Percentiles rank a stretch among this genome's conserved stretches.
These are phyloP conservation scores for Scaptomyza graminum DNA, from an alignment of 1,140 invertebrate genomes.

Conservation along the genomic window DNA sequence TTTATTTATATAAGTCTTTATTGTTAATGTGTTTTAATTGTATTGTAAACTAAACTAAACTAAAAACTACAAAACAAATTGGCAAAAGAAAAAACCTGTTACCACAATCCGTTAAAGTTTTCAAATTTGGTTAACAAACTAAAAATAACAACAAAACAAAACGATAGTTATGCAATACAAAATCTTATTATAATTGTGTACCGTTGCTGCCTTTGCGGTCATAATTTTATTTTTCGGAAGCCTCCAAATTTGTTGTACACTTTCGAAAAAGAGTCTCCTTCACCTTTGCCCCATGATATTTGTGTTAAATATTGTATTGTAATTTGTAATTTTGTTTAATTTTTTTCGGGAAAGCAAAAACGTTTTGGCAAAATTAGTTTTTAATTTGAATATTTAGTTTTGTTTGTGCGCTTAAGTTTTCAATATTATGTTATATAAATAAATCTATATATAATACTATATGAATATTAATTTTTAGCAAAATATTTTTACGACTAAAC, in stretches of 20 bases:
- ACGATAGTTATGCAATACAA: slow-evolving; percentile 47
- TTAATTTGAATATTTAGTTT: slow-evolving; percentile 79
- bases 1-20: slow-evolving; percentile 77
- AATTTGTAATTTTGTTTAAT: slow-evolving; percentile 78
- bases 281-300: slow-evolving; percentile 27
- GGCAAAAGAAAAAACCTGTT: slow-evolving; percentile 61
- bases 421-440: slow-evolving; percentile 67
- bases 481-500: slow-evolving; percentile 73
- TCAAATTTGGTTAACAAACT: slow-evolving; percentile 19
- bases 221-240: slow-evolving; percentile 41
- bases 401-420: slow-evolving; percentile 80
- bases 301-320: slow-evolving; percentile 82
- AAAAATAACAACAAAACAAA: slow-evolving; percentile 18
- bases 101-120: slow-evolving; percentile 71
- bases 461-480: slow-evolving; percentile 80
- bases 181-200: slow-evolving; percentile 36
- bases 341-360: slow-evolving; percentile 82
- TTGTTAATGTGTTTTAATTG: slow-evolving; percentile 81
- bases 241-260: slow-evolving; percentile 30
- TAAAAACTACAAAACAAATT: slow-evolving; percentile 56
- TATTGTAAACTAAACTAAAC: no score
- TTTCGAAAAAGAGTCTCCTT: slow-evolving; percentile 9
- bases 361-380: slow-evolving; percentile 82
- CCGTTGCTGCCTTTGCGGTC: slow-evolving; percentile 51
- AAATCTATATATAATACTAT: slow-evolving; percentile 51